phyloP scores from a whole-genome alignment of 2,113 vertebrate species.

The Calypte anna region DNA sequence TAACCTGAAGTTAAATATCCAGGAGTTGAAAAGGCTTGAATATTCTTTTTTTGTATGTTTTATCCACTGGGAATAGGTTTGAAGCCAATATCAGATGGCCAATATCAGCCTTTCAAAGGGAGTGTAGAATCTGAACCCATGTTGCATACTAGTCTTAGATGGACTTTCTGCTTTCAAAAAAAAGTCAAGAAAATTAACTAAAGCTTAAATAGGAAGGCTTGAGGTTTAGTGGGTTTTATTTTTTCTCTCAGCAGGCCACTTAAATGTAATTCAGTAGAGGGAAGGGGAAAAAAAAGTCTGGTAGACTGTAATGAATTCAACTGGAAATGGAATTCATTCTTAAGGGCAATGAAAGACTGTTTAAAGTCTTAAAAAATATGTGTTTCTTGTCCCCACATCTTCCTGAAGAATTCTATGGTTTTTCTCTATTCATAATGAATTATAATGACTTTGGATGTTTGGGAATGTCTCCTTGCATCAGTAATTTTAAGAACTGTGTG shows the following conservation, averaged over 20 bases:
- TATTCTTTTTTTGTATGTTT: not conserved
- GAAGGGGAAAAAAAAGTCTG: accelerated
- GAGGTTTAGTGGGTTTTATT: not conserved
- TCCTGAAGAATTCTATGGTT: not conserved
- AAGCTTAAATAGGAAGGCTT: not conserved
- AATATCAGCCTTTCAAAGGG: not conserved
- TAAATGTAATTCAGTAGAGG: not conserved
- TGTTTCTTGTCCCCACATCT: not conserved
- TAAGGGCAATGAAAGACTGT: not conserved
- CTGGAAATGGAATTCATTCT: not conserved
- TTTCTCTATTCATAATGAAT: not conserved
- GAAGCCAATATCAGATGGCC: not conserved
- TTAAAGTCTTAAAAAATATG: not conserved
- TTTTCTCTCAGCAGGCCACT: not conserved
- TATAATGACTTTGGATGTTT: not conserved
- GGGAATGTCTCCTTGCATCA: not conserved
- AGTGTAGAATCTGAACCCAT: not conserved
- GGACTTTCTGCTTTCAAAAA: not conserved
- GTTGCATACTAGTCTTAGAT: not conserved
- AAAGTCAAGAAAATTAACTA: not conserved
- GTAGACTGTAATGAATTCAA: not conserved
- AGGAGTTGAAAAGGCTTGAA: not conserved
- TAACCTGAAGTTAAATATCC: not conserved
- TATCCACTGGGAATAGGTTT: not conserved
- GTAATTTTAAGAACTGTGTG: not conserved